Evolutionary conservation across 2,888 invertebrate genomes (phyloP).

Genomic region (Eristalinus sepulchralis): DNA sequence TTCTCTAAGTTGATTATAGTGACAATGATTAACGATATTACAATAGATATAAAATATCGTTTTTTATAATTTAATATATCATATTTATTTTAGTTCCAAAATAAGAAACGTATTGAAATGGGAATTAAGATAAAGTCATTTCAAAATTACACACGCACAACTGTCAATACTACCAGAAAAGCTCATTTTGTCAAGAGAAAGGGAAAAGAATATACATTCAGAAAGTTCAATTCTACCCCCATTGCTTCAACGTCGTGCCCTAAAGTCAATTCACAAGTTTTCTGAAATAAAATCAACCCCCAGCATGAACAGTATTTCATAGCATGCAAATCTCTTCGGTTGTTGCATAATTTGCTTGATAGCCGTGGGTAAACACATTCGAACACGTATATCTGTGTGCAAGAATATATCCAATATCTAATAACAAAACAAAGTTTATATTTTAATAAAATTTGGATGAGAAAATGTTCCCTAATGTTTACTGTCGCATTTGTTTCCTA

Average conservation of each 20-base stretch:
- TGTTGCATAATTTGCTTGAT: constrained; percentile 38
- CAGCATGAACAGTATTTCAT: constrained; percentile 40
- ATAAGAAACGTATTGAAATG: too few species aligned
- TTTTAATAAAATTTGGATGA: too few species aligned
- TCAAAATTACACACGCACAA: constrained; percentile 43
- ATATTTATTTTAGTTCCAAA: too few species aligned
- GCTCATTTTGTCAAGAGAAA: constrained; percentile 21
- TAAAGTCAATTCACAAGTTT: constrained; percentile 51
- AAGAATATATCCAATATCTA: too few species aligned
- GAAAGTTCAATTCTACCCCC: constrained; percentile 24
- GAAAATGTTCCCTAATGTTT: too few species aligned
- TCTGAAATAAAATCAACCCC: constrained; percentile 41
- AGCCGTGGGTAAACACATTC: background rate
- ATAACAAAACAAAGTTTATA: too few species aligned
- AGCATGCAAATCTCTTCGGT: constrained; percentile 52
- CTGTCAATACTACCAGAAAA: constrained; percentile 27
- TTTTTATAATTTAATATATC: too few species aligned
- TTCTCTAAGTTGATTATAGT: too few species aligned
- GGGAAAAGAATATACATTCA: constrained; percentile 10
- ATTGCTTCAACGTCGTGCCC: constrained; percentile 7
- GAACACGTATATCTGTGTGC: constrained; percentile 1
- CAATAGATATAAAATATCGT: too few species aligned
- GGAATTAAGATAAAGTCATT: too few species aligned
- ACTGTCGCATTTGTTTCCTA: too few species aligned
- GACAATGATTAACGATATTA: too few species aligned